These are phyloP conservation scores for Cydia strobilella DNA, from an alignment of 1,140 invertebrate genomes.

Conservation along the genomic window DNA sequence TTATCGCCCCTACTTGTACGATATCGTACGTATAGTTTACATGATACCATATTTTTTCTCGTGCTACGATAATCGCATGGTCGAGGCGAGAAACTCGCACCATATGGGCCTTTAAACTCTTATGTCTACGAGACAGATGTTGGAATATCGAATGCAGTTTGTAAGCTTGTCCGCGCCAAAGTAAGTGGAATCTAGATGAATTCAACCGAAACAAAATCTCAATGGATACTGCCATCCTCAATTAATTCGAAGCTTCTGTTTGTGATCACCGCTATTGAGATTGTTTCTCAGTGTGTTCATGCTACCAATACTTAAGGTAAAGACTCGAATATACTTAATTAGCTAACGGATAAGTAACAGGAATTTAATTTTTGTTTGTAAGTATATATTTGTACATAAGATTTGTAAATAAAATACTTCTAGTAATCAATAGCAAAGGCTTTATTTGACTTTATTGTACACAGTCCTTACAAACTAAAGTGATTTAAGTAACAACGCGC, in stretches of 20 bases:
- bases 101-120: no score
- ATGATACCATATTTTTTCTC: no score
- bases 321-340: background rate
- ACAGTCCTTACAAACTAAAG: conserved; percentile 69
- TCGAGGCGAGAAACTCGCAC: no score
- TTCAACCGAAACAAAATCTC: no score
- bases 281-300: background rate
- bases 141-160: background rate
- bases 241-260: no score
- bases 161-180: background rate
- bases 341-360: background rate
- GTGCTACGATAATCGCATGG: no score
- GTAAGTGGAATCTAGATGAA: background rate
- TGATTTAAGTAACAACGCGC: conserved; percentile 74
- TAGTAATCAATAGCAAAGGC: conserved; percentile 70
- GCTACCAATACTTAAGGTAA: background rate
- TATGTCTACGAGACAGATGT: no score
- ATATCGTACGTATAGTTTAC: no score
- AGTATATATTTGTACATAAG: conserved; percentile 20
- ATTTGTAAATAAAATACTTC: conserved; percentile 55
- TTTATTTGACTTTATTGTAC: conserved; percentile 72
- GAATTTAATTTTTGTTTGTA: background rate
- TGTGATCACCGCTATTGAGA: no score
- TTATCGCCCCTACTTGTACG: no score
- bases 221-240: no score